Percentiles rank a stretch among this genome's conserved stretches.
Conservation (phyloP, 2,797 vertebrate species). For the Mormyrops attenuatus region DNA sequence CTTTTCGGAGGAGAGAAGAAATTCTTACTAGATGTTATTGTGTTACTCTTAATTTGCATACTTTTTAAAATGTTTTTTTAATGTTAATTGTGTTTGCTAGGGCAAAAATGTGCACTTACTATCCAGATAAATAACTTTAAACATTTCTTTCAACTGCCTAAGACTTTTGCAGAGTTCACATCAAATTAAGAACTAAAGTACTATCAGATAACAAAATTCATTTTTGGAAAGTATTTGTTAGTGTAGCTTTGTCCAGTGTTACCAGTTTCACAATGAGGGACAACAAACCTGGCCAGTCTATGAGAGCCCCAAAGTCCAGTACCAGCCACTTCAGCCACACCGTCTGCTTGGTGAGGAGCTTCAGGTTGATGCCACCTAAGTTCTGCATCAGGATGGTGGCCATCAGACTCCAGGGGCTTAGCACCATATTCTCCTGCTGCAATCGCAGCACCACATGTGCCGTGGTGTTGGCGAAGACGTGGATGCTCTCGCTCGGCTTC, state of each 20-base stretch:
- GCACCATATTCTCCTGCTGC: conserved; percentile 77
- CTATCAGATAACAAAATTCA: neutral
- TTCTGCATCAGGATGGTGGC: conserved; percentile 76
- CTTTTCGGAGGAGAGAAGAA: neutral
- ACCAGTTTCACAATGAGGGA: neutral
- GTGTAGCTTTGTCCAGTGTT: neutral
- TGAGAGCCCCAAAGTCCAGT: conserved; percentile 68
- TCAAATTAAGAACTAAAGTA: neutral
- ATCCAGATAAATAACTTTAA: neutral
- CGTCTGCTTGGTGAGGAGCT: conserved; percentile 68
- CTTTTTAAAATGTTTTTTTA: neutral
- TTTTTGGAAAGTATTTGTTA: neutral
- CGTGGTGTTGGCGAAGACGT: conserved; percentile 71
- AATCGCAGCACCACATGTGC: conserved; percentile 75
- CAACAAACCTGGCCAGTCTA: conserved; percentile 81
- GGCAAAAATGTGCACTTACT: neutral
- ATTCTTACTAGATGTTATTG: neutral
- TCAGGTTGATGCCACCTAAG: conserved; percentile 67
- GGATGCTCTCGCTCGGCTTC: conserved; percentile 67
- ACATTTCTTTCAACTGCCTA: neutral
- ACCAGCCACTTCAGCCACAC: conserved; percentile 77
- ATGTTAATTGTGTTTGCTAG: neutral
- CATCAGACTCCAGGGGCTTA: conserved; percentile 79
- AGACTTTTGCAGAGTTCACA: neutral
- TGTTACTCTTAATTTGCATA: neutral